Evolutionary conservation across 2,797 vertebrate genomes (phyloP), one percentile per base, ranked within the genome.

Genomic region (Paratrypauchen microcephalus): DNA sequence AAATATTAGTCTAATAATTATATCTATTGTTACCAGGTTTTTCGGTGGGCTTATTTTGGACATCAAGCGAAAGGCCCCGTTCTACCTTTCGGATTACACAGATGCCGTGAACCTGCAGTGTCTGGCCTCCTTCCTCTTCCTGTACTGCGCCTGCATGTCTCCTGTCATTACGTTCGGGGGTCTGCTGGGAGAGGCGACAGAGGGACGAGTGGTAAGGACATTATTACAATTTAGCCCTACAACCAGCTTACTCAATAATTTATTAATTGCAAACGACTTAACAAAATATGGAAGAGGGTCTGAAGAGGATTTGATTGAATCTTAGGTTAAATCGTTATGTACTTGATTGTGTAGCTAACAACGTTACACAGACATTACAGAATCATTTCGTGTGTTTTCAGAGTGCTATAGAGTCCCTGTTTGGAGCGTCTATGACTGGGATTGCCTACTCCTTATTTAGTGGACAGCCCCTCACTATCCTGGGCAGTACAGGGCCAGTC

Each of bases 61-160:
- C 90, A 88, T 99, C 88, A 99, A 98, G 93, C 94, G 98, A 72
- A 99, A 98, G 92, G 94, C 94, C 75, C 96, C 95, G 36, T 96
- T 96, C 92, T 98, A 97, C 90, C 90, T 97, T 91, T 98, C 97
- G 61, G 98, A 99, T 94, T 98, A 95, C 95, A 95, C 94, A 12
- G 98, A 99, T 68, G 97, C 97, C 78, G 61, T 97, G 87, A 99
- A 96, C 75, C 92, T 99, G 84, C 97, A 99, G 89, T 99, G 98
- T 94, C 91, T 99, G 89, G 98, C 98, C 72, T 99, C 98, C 13
- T 97, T 99, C 91, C 94, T 99, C 24, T 99, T 99, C 87, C 95
- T 99, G 77, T 99, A 99, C 94, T 99, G 98, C 89, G 98, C 98
- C 73, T 99, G 98, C 89, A 99, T 99, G 98, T 99, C 98, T 71